Conservation (phyloP, 1,140 invertebrate species). For the Pachypeltis micranthus region DNA sequence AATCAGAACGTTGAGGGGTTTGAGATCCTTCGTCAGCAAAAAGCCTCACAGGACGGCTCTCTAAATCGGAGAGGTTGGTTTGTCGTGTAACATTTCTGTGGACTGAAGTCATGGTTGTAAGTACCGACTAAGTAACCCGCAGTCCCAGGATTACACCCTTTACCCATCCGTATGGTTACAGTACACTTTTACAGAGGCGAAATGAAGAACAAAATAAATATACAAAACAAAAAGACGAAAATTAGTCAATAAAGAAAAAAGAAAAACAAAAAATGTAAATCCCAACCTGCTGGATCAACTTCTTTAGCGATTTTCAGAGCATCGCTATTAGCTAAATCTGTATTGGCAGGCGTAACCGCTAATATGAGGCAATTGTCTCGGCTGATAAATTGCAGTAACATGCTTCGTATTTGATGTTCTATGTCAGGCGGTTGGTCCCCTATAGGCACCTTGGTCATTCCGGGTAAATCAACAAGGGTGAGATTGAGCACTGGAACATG, state of each 20-base stretch:
- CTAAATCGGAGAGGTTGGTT: too few relatives aligned
- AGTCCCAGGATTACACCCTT: too few relatives aligned
- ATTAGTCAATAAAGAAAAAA: not conserved
- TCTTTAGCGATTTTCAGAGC: constrained; percentile 91
- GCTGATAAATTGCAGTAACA: constrained; percentile 89
- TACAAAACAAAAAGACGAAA: too few relatives aligned
- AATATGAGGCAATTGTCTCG: constrained; percentile 88
- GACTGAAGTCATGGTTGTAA: too few relatives aligned
- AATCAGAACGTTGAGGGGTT: too few relatives aligned
- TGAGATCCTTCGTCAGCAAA: too few relatives aligned
- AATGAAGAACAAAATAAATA: too few relatives aligned
- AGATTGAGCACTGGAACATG: constrained; percentile 72
- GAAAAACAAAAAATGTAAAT: not conserved
- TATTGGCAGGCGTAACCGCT: constrained; percentile 93
- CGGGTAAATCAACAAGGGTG: constrained; percentile 90
- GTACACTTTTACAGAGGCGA: too few relatives aligned
- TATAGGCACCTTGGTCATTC: constrained; percentile 89
- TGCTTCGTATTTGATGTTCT: constrained; percentile 81
- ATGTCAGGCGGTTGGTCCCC: constrained; percentile 92
- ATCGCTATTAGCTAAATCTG: constrained; percentile 92
- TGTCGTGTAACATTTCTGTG: too few relatives aligned
- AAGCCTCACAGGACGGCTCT: too few relatives aligned
- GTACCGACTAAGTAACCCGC: too few relatives aligned
- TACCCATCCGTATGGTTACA: too few relatives aligned
- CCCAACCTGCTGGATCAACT: constrained; percentile 79